Base-by-base conservation (phyloP, 2,888 invertebrate genomes). In the Diarsia mendica region DNA sequence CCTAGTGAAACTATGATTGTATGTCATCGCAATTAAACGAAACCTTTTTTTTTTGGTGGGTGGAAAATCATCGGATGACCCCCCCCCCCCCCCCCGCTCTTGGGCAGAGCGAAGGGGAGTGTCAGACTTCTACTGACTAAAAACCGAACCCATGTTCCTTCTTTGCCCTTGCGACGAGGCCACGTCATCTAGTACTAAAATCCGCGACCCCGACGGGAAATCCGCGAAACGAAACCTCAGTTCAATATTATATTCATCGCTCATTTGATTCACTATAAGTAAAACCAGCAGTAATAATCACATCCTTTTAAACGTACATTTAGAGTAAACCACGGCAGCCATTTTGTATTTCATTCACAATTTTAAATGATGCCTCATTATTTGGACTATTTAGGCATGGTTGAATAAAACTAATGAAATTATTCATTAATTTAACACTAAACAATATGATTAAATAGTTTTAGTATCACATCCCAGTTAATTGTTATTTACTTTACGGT, bases 321-420 rank as follows among this genome's bases (percentile, higher is more conserved):
- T 23, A 53, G n/a, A 2, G 5, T 11, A 23, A 28, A 10, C 11
- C n/a, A 49, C 8, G 15, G 18, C 44, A 1, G 46, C 75, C 75
- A 80, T 77, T 80, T 74, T 65, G 48, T 13, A 64, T 58, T 20
- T 23, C 33, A 13, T 68, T 64, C 5, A 8, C 20, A n/a, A 75
- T 75, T 77, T 77, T 61, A 49, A 68, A 64, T 51, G 20, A 72
- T 33, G 8, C 13, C 3, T 18, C 9, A 63, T 23, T 58, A 18
- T 55, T 55, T 58, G 10, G 10, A 55, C 39, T 39, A 64, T 55
- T 55, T 3, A 46, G 15, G 15, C 2, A 39, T 10, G 6, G n/a
- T 55, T 55, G n/a, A 11, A 11, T 18, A 18, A 55, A 44, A 58
- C 48, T 20, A 39, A 63, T 46, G 18, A 51, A n/a, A n/a, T n/a